These are phyloP conservation scores for Lates calcarifer DNA, from an alignment of 2,113 vertebrate species.

Conservation along the genomic window DNA sequence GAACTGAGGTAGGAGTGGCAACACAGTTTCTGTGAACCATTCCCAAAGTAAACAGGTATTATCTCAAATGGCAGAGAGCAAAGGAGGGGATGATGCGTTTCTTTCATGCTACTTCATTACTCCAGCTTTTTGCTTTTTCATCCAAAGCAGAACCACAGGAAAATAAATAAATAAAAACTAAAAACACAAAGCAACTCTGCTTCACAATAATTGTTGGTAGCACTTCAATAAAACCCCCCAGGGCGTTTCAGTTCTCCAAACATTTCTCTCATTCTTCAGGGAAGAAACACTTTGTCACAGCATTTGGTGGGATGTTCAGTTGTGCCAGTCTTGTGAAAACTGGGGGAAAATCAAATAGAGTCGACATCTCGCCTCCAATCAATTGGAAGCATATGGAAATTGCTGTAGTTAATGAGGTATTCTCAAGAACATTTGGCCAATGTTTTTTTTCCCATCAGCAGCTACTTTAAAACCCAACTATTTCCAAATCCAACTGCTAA, in stretches of 20 bases:
- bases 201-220: constrained; percentile 54
- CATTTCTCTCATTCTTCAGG: constrained; percentile 45
- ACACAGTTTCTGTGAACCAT: constrained; percentile 42
- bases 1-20: constrained; percentile 27
- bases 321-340: constrained; percentile 40
- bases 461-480: constrained; percentile 18
- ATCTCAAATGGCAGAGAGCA: constrained; percentile 61
- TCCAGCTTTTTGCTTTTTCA: constrained; percentile 41
- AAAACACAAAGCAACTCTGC: constrained; percentile 31
- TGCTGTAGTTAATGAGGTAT: constrained; percentile 55
- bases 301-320: constrained; percentile 51
- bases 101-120: constrained; percentile 48
- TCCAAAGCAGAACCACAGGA: constrained; percentile 30
- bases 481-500: constrained; percentile 8
- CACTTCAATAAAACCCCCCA: constrained; percentile 49
- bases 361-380: constrained; percentile 38
- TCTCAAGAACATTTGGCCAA: constrained; percentile 29
- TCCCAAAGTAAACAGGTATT: constrained; percentile 70
- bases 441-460: constrained; percentile 11
- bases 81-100: constrained; percentile 46
- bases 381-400: constrained; percentile 56
- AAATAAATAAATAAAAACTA: constrained; percentile 27
- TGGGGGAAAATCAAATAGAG: constrained; percentile 50
- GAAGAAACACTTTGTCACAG: constrained; percentile 47
- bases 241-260: constrained; percentile 36